These are phyloP conservation scores for Notothenia coriiceps DNA, from an alignment of 2,113 vertebrate genomes.

Conservation along the genomic window DNA sequence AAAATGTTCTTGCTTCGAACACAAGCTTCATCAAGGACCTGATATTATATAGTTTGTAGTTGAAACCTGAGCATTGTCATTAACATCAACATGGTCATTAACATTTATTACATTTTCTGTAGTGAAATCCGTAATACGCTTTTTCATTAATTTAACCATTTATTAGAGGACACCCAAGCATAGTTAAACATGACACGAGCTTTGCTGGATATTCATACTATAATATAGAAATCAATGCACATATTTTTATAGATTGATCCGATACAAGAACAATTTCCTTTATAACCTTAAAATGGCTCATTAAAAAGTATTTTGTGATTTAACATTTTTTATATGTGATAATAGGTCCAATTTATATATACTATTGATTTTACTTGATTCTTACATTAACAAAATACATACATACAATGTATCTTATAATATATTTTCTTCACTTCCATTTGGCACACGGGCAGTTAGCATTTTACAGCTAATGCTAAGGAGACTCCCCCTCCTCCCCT, in stretches of 20 bases:
- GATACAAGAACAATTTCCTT: not conserved
- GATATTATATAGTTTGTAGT: not conserved
- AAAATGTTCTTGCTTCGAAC: not conserved
- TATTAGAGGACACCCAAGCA: not conserved
- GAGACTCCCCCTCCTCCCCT: not conserved
- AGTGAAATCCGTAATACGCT: not conserved
- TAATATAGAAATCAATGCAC: not conserved
- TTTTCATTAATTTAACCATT: not conserved
- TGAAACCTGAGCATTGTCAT: not conserved
- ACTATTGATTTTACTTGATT: not conserved
- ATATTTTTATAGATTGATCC: not conserved
- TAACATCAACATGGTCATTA: slow-evolving; percentile 8
- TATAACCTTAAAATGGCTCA: not conserved
- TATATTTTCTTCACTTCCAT: not conserved
- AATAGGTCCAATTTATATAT: not conserved
- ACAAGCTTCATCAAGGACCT: not conserved
- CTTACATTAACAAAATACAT: not conserved
- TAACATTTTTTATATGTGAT: not conserved
- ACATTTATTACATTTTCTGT: not conserved
- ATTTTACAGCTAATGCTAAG: not conserved
- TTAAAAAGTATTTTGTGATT: not conserved
- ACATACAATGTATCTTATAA: not conserved
- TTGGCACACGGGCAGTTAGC: not conserved
- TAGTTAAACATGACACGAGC: not conserved
- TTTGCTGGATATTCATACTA: not conserved